Percentiles rank a stretch among this genome's conserved stretches.
phyloP scores from a whole-genome alignment of 2,888 invertebrate genomes.

The Theretra japonica region DNA sequence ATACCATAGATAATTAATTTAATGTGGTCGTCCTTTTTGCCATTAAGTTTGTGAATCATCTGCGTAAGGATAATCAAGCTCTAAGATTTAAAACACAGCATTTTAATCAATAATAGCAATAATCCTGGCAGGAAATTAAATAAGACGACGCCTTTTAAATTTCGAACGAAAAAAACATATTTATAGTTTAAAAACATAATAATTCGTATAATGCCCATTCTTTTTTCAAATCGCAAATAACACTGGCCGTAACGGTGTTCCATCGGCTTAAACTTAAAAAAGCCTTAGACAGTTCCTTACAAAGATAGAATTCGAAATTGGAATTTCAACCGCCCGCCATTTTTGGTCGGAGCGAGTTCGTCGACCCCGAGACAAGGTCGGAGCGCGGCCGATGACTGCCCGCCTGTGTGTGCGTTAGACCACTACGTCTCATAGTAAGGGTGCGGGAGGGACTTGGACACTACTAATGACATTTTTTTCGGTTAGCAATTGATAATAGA shows the following conservation, averaged over 20 bases:
- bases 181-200: no score
- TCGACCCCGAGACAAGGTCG: conserved; percentile 75
- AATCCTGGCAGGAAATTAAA: no score
- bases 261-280: conserved; percentile 31
- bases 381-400: conserved; percentile 67
- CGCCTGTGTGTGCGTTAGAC: conserved; percentile 23
- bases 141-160: no score
- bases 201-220: background rate
- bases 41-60: no score
- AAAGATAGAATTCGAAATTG: conserved; percentile 39
- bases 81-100: no score
- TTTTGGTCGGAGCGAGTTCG: conserved; percentile 64
- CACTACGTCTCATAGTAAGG: conserved; percentile 27
- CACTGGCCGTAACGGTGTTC: background rate
- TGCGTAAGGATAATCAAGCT: no score
- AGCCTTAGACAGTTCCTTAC: conserved; percentile 13
- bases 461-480: conserved; percentile 8
- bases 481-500: background rate
- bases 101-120: no score
- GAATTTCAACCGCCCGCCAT: conserved; percentile 52
- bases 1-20: no score
- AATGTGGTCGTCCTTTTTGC: no score
- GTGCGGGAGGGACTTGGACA: conserved; percentile 13
- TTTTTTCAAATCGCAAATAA: background rate
- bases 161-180: no score